Evolutionary conservation across 2,113 vertebrate genomes (phyloP), one percentile per base, ranked within the genome.

Genomic region (Sinocyclocheilus anshuiensis): DNA sequence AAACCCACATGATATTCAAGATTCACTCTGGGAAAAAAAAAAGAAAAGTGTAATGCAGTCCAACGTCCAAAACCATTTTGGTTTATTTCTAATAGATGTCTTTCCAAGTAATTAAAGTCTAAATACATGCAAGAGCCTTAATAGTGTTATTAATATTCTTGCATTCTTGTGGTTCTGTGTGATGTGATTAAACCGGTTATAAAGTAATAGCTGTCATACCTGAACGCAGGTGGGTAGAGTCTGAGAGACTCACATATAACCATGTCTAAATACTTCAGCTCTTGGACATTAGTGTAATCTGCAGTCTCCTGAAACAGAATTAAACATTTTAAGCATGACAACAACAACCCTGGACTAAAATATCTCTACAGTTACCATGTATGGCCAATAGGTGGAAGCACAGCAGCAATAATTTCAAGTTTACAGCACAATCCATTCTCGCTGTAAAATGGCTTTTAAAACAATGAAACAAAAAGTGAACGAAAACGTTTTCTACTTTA

Each of bases 241-340:
- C 98, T 95, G 86, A 99, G 83, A 0, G 96, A 93, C 91, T 99
- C 98, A 45, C 94, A 94, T 16, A 99, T 93, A 87, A 98, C 97
- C 97, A 98, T 97, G 87, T 99, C 97, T 93, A 99, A 91, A 86
- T 99, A 99, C 87, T 96, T 96, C 84, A 99, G 95, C 82, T 97
- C 94, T 89, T 96, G 95, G 0, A 98, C 90, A 53, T 95, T 97
- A 91, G 89, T 84, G 88, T 96, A 97, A 92, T 96, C 94, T 6
- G 95, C 94, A 1, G 91, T 91, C 3, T 89, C 90, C 97, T 99
- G 77, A 83, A 94, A 90, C 45, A 59, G 39, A 24, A 93, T 92
- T 1, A 87, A 93, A 92, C 5, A 12, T 24, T 33, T 55, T 50
- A 11, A 55, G 11, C 39, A 48, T 12, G 45, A 12, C 45, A 48